Conservation (phyloP, 2,113 vertebrate genomes). For the Mirza zaza region DNA sequence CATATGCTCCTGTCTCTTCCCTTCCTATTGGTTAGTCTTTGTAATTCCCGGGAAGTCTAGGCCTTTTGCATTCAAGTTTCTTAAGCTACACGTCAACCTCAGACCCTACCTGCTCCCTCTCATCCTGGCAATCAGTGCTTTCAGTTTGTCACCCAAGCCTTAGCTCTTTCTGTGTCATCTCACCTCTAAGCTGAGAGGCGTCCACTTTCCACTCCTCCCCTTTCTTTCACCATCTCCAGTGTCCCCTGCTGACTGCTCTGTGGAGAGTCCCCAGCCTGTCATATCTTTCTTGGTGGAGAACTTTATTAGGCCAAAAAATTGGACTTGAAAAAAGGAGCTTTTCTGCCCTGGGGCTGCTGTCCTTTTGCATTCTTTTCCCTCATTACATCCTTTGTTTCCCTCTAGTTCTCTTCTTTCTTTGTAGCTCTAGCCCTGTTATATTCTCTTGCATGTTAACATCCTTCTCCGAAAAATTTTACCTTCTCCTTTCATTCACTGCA, state of each 20-base stretch:
- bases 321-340: background rate
- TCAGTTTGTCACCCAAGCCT: constrained; percentile 1
- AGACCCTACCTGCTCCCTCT: background rate
- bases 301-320: constrained; percentile 5
- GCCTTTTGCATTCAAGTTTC: background rate
- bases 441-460: constrained; percentile 1
- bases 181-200: background rate
- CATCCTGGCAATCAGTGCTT: background rate
- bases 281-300: constrained; percentile 8
- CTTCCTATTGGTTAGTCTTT: background rate
- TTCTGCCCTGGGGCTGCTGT: background rate
- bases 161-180: constrained; percentile 30
- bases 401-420: background rate
- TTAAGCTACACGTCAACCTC: background rate
- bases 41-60: background rate
- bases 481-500: background rate
- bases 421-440: background rate
- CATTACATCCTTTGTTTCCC: background rate
- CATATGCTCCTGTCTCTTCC: background rate
- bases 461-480: constrained; percentile 13
- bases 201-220: constrained; percentile 17
- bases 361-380: background rate
- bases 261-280: background rate
- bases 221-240: background rate
- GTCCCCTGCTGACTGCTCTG: background rate